Conservation (phyloP, 2,888 invertebrate species). For the Athetis lepigone region DNA sequence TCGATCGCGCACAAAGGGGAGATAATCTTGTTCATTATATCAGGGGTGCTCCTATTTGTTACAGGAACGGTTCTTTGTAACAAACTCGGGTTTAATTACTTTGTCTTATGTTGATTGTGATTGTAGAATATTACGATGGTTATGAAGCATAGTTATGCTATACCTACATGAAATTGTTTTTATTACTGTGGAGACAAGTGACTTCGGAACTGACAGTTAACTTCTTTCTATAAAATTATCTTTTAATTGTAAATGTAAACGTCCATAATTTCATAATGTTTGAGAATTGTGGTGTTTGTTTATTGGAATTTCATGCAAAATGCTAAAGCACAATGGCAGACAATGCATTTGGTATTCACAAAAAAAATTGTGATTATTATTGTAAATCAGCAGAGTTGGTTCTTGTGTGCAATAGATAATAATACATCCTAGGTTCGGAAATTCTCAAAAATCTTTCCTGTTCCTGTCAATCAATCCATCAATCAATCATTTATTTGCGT, state of each 20-base stretch:
- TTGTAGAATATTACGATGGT: background rate
- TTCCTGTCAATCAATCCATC: too few species aligned
- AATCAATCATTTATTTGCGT: too few species aligned
- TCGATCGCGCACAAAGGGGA: slow-evolving; percentile 37
- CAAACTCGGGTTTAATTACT: background rate
- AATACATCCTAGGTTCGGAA: background rate
- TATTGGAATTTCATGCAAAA: too few species aligned
- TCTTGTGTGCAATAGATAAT: background rate
- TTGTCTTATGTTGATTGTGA: background rate
- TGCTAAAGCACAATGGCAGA: too few species aligned
- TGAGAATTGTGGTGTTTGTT: too few species aligned
- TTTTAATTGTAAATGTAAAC: too few species aligned
- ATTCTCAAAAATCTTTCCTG: background rate
- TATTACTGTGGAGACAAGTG: too few species aligned
- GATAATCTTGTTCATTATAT: slow-evolving; percentile 41
- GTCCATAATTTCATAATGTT: too few species aligned
- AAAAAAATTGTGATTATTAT: too few species aligned
- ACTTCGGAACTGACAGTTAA: too few species aligned
- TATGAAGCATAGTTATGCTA: background rate
- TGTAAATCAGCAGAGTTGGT: background rate
- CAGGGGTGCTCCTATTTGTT: slow-evolving; percentile 33
- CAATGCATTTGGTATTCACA: too few species aligned
- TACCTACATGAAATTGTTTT: background rate
- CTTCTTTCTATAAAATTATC: too few species aligned
- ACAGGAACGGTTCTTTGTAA: background rate